A percentile compares a stretch with the other conserved stretches of the same genome.
phyloP scores from a whole-genome alignment of 37 sponge, comb jelly and placozoan species.

The Lycopodina hypogea region DNA sequence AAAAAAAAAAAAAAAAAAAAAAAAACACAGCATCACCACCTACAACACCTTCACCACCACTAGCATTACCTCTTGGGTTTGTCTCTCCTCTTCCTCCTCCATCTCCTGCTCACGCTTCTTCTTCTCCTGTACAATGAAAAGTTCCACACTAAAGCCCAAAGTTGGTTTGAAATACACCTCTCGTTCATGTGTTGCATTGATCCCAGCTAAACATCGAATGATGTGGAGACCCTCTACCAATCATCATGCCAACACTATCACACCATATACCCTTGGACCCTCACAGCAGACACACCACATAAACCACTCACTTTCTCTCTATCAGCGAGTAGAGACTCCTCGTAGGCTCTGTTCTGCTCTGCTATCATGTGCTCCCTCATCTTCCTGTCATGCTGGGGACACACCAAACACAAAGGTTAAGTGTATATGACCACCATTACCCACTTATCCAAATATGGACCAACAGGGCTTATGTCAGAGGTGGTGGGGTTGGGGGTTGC shows the following conservation, averaged over 20 bases:
- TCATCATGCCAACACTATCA: too few species aligned
- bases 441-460: not conserved
- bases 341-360: conserved; percentile 75
- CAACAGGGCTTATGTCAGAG: not conserved
- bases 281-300: too few species aligned
- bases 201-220: too few species aligned
- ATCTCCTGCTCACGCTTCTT: conserved; percentile 17
- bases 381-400: conserved; percentile 53
- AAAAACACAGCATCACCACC: too few species aligned
- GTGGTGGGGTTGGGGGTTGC: not conserved
- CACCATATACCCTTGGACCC: too few species aligned
- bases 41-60: not conserved
- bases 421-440: not conserved
- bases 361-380: conserved; percentile 64
- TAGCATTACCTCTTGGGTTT: not conserved
- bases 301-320: conserved; percentile 42
- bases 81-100: conserved; percentile 49
- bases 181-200: too few species aligned
- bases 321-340: conserved; percentile 71
- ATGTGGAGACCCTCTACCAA: too few species aligned
- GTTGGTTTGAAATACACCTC: too few species aligned
- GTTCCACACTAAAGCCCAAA: conserved; percentile 7
- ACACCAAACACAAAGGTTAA: not conserved
- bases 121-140: conserved; percentile 16
- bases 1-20: too few species aligned